phyloP scores from a whole-genome alignment of 2,888 invertebrate genomes.

The Ormia ochracea region DNA sequence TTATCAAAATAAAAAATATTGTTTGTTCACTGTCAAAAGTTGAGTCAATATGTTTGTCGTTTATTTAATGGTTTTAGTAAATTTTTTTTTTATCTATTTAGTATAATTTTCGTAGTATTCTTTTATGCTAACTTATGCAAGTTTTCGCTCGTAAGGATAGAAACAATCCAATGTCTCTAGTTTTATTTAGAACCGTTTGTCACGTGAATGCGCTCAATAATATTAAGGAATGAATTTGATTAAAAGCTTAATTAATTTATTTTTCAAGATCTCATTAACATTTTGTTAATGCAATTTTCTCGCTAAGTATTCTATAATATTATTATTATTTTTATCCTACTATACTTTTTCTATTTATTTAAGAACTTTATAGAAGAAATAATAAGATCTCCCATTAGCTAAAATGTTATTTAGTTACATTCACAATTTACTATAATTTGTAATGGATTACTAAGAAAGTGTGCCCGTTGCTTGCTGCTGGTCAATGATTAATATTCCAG shows the following conservation, averaged over 20 bases:
- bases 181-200: too few relatives aligned
- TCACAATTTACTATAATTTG: not conserved
- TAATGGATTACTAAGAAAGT: not conserved
- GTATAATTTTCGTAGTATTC: constrained; percentile 62
- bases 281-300: too few relatives aligned
- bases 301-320: too few relatives aligned
- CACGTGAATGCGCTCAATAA: too few relatives aligned
- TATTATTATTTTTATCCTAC: not conserved
- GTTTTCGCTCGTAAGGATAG: too few relatives aligned
- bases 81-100: too few relatives aligned
- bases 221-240: too few relatives aligned
- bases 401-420: constrained; percentile 13
- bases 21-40: constrained; percentile 74
- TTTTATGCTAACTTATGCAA: constrained; percentile 1
- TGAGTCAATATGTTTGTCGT: constrained; percentile 75
- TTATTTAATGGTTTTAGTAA: constrained; percentile 66
- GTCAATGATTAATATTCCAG: not conserved
- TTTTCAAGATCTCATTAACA: too few relatives aligned
- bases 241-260: too few relatives aligned
- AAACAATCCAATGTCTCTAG: too few relatives aligned
- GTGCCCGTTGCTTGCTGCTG: not conserved
- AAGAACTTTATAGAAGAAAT: constrained; percentile 10
- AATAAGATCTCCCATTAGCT: not conserved
- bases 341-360: not conserved
- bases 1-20: constrained; percentile 60